Evolutionary conservation across 2,797 vertebrate species (phyloP).

Genomic region (Enteromius thamalakanensis): DNA sequence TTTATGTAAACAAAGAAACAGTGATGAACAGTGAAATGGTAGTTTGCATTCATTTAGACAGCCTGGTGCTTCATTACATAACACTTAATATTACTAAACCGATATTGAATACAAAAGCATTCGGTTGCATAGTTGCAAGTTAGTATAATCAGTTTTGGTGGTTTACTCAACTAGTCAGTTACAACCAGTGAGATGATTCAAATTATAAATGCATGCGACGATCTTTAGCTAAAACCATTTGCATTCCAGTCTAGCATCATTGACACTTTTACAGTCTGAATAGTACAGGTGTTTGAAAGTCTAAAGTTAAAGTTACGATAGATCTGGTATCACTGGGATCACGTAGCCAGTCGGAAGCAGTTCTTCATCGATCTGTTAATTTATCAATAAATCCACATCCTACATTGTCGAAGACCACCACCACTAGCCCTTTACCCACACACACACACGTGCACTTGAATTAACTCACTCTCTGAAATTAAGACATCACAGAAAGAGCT

Average conservation of each 20-base stretch:
- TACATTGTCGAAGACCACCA: slow-evolving; percentile 67
- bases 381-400: slow-evolving; percentile 75
- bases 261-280: neutral
- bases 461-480: slow-evolving; percentile 30
- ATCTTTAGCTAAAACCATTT: neutral
- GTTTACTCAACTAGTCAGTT: neutral
- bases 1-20: neutral
- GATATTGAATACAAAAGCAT: neutral
- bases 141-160: neutral
- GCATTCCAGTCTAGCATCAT: neutral
- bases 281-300: slow-evolving; percentile 14
- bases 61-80: neutral
- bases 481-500: slow-evolving; percentile 25
- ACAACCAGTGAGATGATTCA: neutral
- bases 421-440: slow-evolving; percentile 43
- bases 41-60: neutral
- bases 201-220: neutral
- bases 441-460: slow-evolving; percentile 5
- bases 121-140: slow-evolving; percentile 1
- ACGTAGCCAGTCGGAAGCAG: slow-evolving; percentile 66
- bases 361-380: slow-evolving; percentile 71
- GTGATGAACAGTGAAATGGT: neutral
- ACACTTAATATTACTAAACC: neutral
- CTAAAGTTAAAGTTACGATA: slow-evolving; percentile 63
- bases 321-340: slow-evolving; percentile 54